These are phyloP conservation scores for Luperina nickerlii DNA, from an alignment of 2,888 invertebrate genomes.

Conservation along the genomic window DNA sequence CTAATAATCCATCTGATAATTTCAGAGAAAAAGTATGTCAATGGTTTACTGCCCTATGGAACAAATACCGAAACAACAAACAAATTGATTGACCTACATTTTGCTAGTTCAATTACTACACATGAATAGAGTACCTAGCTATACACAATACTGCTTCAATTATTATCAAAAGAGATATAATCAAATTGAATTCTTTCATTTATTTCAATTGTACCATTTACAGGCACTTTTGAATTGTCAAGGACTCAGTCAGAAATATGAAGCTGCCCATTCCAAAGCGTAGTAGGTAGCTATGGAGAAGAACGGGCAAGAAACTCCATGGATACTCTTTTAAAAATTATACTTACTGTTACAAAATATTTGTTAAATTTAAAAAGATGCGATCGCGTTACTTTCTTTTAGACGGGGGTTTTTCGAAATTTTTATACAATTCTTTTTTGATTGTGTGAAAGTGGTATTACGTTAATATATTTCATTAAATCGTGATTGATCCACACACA, in stretches of 20 bases:
- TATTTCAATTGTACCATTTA: neutral
- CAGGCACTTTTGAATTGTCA: neutral
- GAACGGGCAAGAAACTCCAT: neutral
- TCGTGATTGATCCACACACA: neutral
- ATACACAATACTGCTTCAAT: constrained; percentile 31
- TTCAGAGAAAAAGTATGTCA: neutral
- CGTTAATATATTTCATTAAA: neutral
- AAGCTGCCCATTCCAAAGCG: neutral
- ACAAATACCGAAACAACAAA: constrained; percentile 30
- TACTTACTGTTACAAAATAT: no score
- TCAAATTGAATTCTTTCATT: neutral
- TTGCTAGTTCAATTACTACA: constrained; percentile 20
- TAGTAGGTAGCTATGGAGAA: no score
- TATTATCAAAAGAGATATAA: constrained; percentile 12
- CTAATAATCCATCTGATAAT: neutral
- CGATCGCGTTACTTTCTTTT: no score
- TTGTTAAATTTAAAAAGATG: neutral
- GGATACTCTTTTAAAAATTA: no score
- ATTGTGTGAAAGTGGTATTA: neutral
- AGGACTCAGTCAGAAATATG: neutral
- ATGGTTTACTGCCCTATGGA: neutral
- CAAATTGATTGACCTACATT: constrained; percentile 45
- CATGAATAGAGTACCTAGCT: constrained; percentile 6
- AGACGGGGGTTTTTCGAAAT: no score
- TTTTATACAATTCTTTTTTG: neutral